Base-by-base conservation (phyloP, 2,113 vertebrate species). In the Cottus gobio region DNA sequence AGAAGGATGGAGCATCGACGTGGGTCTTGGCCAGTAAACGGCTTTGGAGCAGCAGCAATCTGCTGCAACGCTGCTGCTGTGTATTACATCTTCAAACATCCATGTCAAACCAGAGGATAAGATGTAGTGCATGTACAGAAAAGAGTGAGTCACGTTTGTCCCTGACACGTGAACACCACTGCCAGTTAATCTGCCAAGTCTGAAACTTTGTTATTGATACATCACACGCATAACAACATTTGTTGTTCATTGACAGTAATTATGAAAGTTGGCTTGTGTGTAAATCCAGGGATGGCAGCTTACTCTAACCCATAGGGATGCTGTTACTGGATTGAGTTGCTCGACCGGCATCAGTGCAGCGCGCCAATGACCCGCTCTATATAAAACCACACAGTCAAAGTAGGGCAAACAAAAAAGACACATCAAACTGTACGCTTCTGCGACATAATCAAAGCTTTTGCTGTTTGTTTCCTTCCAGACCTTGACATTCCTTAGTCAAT, bases 1-100 rank as follows among this genome's bases (percentile, higher is more conserved):
- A 91, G 80, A 85, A 85, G 88, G 87, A 90, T 90, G 83, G 79
- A 75, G 86, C 92, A 85, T 89, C 89, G 81, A 77, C 86, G 87
- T 84, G 82, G 83, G 86, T 86, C 89, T 85, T 81, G 81, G 89
- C 90, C 87, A 80, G 75, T 86, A 91, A 93, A 93, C 11, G 12
- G 87, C 85, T 92, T 91, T 90, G 72, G 48, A 83, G 56, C 76
- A 75, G 80, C 74, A 73, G 74, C 79, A 88, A 80, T 86, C 81
- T 77, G 87, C 85, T 83, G 74, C 86, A 75, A 74, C 20, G 31
- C 64, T 77, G 77, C 54, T 69, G 54, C 54, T 71, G 54, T 84
- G 85, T 79, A 50, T 68, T 63, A 68, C 79, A 85, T 52, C 75
- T 44, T 72, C 24, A 54, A 30, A 73, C 70, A 64, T 77, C 72